A percentile compares a stretch with the other conserved stretches of the same genome.
Conservation (phyloP, 2,113 vertebrate species). For the Brachyistius frenatus region DNA sequence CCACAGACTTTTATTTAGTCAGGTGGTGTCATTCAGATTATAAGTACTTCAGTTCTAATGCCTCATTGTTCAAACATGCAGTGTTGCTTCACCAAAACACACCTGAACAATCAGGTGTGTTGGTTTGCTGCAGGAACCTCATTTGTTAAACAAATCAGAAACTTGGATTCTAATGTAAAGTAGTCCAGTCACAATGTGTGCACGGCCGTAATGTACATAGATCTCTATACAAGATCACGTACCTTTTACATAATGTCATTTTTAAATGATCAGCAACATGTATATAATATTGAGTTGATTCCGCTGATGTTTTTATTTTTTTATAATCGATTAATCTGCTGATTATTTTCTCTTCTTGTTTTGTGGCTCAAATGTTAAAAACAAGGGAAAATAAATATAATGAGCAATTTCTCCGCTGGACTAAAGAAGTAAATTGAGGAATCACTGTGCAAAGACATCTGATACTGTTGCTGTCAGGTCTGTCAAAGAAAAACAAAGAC, state of each 20-base stretch:
- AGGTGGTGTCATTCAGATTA: slow-evolving; percentile 42
- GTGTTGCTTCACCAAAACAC: neutral
- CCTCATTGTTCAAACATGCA: slow-evolving; percentile 33
- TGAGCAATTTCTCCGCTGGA: no score
- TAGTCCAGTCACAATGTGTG: neutral
- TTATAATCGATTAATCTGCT: no score
- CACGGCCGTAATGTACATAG: neutral
- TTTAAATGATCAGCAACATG: no score
- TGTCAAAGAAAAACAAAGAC: no score
- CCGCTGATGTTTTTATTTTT: no score
- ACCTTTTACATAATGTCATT: neutral
- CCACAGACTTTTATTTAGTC: slow-evolving; percentile 42
- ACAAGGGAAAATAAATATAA: no score
- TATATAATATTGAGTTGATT: no score
- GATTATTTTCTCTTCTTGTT: no score
- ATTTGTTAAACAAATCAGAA: neutral
- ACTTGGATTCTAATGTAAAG: neutral
- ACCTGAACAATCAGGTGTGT: slow-evolving; percentile 2
- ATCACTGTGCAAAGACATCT: no score
- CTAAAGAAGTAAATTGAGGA: no score
- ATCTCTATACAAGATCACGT: neutral
- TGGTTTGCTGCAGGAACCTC: neutral
- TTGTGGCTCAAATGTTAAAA: no score
- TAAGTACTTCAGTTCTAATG: slow-evolving; percentile 37
- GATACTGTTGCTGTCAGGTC: no score